Percentiles rank a stretch among this genome's conserved stretches.
These are phyloP conservation scores for Aphrocallistes beatrix DNA, from an alignment of 37 sponge, comb jelly and placozoan species.

Conservation along the genomic window DNA sequence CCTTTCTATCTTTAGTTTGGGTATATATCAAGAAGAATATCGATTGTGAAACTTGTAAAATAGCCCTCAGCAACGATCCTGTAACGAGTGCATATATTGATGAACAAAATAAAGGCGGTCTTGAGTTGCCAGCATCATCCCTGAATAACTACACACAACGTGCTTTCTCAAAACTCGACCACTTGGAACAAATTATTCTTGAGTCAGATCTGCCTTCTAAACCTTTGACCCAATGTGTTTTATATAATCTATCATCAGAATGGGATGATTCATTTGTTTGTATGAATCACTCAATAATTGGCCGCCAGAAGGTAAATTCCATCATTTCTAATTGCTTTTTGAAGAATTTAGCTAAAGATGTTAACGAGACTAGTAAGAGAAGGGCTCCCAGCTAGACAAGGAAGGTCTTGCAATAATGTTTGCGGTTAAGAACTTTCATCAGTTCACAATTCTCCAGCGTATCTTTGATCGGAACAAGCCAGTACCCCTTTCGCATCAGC, in stretches of 20 bases:
- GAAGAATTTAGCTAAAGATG: neutral
- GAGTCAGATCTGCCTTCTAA: neutral
- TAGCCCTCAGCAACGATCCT: conserved; percentile 4
- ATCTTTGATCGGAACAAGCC: no score
- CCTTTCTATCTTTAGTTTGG: no score
- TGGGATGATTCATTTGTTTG: neutral
- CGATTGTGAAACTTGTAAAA: neutral
- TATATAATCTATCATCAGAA: neutral
- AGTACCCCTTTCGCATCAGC: no score
- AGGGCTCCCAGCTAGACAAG: no score
- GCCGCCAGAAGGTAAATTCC: neutral
- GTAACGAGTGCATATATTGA: neutral
- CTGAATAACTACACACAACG: neutral
- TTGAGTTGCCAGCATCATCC: no score
- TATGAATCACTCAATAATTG: neutral
- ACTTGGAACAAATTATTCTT: neutral
- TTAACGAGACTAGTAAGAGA: conserved; percentile 5
- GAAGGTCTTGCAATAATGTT: no score
- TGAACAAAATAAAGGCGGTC: conserved; percentile 10
- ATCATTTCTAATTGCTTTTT: neutral
- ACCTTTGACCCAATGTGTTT: neutral
- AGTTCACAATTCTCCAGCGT: no score
- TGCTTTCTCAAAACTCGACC: conserved; percentile 2
- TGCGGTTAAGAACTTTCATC: no score
- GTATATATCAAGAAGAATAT: no score